Evolutionary conservation across 2,888 invertebrate genomes (phyloP).

Genomic region (Drosophila anomelani): DNA sequence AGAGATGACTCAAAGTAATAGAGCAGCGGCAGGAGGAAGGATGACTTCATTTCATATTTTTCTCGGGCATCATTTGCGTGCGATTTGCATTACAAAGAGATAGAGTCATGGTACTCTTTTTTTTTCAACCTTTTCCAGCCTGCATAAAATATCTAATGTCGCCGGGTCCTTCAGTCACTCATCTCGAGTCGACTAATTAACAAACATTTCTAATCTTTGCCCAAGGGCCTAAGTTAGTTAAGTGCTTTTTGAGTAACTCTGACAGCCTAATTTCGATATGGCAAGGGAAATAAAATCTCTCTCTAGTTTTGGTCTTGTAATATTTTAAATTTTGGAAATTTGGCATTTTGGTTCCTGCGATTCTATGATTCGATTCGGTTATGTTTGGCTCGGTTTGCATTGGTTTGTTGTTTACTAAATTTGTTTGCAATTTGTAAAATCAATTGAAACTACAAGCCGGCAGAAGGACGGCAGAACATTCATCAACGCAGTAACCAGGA

Average conservation of each 20-base stretch:
- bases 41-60: conserved; percentile 74
- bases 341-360: neutral
- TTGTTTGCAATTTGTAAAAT: conserved; percentile 70
- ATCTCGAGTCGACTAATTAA: conserved; percentile 43
- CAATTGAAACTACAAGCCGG: conserved; percentile 58
- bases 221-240: conserved; percentile 15
- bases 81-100: conserved; percentile 74
- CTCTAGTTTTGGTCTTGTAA: neutral
- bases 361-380: neutral
- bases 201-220: conserved; percentile 42
- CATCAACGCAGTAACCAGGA: conserved; percentile 22
- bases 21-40: conserved; percentile 26
- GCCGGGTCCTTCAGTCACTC: conserved; percentile 4
- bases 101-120: conserved; percentile 37
- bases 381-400: conserved; percentile 27
- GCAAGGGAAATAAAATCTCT: neutral
- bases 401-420: conserved; percentile 51
- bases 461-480: conserved; percentile 16
- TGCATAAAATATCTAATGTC: conserved; percentile 30
- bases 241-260: conserved; percentile 9
- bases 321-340: conserved; percentile 4
- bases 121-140: conserved; percentile 13
- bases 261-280: neutral
- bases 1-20: conserved; percentile 53
- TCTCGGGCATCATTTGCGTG: conserved; percentile 73